Base-by-base conservation (phyloP, 2,888 invertebrate genomes). In the Seira ritae region DNA sequence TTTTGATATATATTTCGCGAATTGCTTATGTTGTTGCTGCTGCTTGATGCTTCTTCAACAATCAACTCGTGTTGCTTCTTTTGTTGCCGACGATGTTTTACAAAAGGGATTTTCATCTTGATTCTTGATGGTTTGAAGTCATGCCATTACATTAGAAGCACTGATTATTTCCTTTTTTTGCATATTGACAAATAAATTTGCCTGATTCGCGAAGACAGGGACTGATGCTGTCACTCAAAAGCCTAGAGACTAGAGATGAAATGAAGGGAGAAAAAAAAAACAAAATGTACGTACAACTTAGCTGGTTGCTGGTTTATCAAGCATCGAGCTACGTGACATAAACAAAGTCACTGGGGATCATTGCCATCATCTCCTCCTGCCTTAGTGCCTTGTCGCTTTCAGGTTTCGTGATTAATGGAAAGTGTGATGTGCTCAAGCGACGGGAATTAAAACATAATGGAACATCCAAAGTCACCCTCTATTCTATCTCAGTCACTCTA, bases 331-430 rank as follows among this genome's bases (percentile, higher is more conserved):
- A 60, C 71, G 71, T 71, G 71, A 71, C 17, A 23, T 55, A 55
- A 71, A 71, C 71, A 55, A 15, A 55, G 24, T 71, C 60, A 23
- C 55, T 23, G 17, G 55, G 71, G 70, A 70, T 70, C 70, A 70
- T 70, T 1, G 23, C 50, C 24, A 37, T 42, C 23, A 22, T 22
- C 17, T 6, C 4, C 12, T 65, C 17, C 22, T 22, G 6, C 65
- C 12, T 31, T 31, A 4, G 31, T 31, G 8, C 31, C 2, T n/a
- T n/a, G n/a, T n/a, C n/a, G n/a, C n/a, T n/a, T n/a, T n/a, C 31
- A 31, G 31, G 8, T 31, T 8, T 31, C 8, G 31, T 31, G 31
- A 31, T 31, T 31, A 31, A 2, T 31, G 8, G 3, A 31, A 31
- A 31, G 3, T 31, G 31, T 2, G 31, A 31, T 31, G 31, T 8